A percentile compares a stretch with the other conserved stretches of the same genome.
Evolutionary conservation across 2,888 invertebrate species (phyloP).

Genomic region (Pilophorus perplexus): DNA sequence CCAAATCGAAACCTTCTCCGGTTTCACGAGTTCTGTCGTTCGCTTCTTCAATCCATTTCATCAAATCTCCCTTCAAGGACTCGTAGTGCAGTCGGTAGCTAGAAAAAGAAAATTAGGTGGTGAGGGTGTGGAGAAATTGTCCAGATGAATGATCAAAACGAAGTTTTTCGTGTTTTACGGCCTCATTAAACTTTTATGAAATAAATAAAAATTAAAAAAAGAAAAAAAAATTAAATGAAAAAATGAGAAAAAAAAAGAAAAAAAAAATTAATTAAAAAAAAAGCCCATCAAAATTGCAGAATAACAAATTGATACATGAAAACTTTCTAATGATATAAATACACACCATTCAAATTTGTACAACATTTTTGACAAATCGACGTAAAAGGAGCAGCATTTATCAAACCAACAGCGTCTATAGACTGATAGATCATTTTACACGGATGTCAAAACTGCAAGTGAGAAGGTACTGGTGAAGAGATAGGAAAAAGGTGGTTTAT

Average conservation of each 20-base stretch:
- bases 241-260: background rate
- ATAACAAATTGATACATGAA: background rate
- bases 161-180: no score
- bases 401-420: no score
- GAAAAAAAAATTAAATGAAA: background rate
- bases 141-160: no score
- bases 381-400: no score
- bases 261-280: background rate
- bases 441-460: no score
- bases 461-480: background rate
- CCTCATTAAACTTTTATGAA: no score
- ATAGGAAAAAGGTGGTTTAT: conserved; percentile 2
- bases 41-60: conserved; percentile 80
- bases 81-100: conserved; percentile 72
- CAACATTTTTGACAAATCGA: background rate
- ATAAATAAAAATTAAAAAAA: no score
- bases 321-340: background rate
- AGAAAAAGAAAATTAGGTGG: conserved; percentile 10
- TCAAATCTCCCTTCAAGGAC: conserved; percentile 71
- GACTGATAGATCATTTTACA: no score
- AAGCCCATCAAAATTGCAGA: background rate
- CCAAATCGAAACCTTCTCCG: conserved; percentile 80
- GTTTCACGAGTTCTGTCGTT: conserved; percentile 72
- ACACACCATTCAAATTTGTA: background rate
- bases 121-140: background rate